These are phyloP conservation scores for Ostrea denselamellosa DNA, from an alignment of 1,140 invertebrate genomes.

Conservation along the genomic window DNA sequence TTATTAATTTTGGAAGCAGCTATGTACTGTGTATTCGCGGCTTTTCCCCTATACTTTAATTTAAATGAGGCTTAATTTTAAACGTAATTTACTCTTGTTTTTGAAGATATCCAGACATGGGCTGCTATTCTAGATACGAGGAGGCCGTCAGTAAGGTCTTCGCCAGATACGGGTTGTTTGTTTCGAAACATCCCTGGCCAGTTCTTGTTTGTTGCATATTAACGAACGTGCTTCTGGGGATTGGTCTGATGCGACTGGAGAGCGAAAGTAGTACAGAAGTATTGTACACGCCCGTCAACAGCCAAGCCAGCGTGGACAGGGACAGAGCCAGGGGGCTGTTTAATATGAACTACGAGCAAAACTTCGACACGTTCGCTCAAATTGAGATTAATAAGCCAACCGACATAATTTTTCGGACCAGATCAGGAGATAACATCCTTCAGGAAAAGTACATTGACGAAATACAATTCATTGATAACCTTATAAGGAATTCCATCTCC, in stretches of 20 bases:
- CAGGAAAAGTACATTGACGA: conserved; percentile 31
- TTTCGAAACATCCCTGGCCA: conserved; percentile 33
- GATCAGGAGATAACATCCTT: conserved; percentile 7
- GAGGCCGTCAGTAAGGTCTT: conserved; percentile 38
- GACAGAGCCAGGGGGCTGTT: not conserved
- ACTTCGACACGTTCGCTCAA: conserved; percentile 42
- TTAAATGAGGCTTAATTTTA: no score
- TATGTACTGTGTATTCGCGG: no score
- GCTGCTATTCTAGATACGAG: conserved; percentile 24
- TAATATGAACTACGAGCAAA: conserved; percentile 24
- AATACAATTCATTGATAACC: conserved; percentile 32
- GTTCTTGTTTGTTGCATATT: not conserved
- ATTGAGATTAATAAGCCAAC: conserved; percentile 1
- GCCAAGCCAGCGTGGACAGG: conserved; percentile 45
- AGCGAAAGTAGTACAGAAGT: conserved; percentile 34
- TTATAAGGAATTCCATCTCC: not conserved
- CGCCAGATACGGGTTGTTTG: conserved; percentile 41
- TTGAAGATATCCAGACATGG: not conserved
- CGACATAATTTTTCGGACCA: conserved; percentile 31
- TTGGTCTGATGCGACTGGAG: conserved; percentile 35
- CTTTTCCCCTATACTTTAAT: no score
- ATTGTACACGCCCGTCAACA: conserved; percentile 34
- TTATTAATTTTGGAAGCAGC: not conserved
- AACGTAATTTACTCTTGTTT: not conserved
- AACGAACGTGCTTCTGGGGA: conserved; percentile 29